Conservation (phyloP, 2,113 vertebrate genomes). For the Clarias macrocephalus region DNA sequence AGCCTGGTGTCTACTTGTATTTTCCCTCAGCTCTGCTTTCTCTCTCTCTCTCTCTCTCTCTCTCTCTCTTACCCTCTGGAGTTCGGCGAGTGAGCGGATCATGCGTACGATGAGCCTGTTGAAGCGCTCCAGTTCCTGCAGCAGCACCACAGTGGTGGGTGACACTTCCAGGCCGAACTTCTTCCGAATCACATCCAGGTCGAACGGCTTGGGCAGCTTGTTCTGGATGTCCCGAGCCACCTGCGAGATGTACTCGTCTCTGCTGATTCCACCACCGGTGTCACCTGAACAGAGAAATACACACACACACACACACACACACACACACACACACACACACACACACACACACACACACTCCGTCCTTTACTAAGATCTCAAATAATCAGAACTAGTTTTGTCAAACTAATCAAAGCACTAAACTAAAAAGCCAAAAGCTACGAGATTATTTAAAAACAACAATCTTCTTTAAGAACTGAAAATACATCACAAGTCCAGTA, state of each 20-base stretch:
- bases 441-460: not conserved
- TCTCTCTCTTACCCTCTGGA: slow-evolving; percentile 77
- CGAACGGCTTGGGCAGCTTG: slow-evolving; percentile 82
- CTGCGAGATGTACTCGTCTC: slow-evolving; percentile 86
- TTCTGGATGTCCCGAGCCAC: slow-evolving; percentile 88
- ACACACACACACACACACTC: not conserved
- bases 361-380: not conserved
- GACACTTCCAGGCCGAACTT: slow-evolving; percentile 70
- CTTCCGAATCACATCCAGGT: slow-evolving; percentile 82
- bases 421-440: not conserved
- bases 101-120: slow-evolving; percentile 84
- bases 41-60: not conserved
- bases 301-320: not conserved
- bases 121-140: slow-evolving; percentile 92
- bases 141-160: slow-evolving; percentile 85
- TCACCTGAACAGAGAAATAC: slow-evolving; percentile 74
- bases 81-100: slow-evolving; percentile 80
- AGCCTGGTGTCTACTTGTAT: too few species aligned
- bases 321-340: not conserved
- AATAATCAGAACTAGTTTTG: not conserved
- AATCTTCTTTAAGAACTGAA: too few species aligned
- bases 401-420: not conserved
- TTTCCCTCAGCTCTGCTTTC: not conserved
- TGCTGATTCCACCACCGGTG: slow-evolving; percentile 76
- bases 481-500: too few species aligned